Percentiles rank a stretch among this genome's conserved stretches.
Evolutionary conservation across 2,113 vertebrate species (phyloP).

Genomic region (Zapornia atra): DNA sequence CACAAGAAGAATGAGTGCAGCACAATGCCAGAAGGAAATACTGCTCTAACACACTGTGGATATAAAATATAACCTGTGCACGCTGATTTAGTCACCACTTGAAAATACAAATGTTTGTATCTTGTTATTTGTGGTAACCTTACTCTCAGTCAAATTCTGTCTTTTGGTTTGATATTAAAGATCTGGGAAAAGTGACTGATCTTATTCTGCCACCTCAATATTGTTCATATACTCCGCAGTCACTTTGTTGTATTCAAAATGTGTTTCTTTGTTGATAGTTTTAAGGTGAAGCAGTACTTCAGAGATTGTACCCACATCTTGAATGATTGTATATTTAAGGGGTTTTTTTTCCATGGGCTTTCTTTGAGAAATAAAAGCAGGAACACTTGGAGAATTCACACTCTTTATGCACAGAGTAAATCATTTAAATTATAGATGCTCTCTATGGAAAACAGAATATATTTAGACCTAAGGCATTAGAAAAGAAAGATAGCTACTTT

Average conservation of each 20-base stretch:
- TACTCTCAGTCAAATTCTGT: not conserved
- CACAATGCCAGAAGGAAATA: not conserved
- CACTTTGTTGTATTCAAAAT: constrained; percentile 9
- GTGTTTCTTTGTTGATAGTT: not conserved
- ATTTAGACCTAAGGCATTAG: constrained; percentile 9
- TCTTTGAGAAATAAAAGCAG: constrained; percentile 56
- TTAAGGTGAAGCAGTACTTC: constrained; percentile 46
- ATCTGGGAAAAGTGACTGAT: not conserved
- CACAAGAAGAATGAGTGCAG: not conserved
- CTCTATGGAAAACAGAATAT: constrained; percentile 6
- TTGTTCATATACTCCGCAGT: not conserved
- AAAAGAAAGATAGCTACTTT: constrained; percentile 40
- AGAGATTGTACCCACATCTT: not conserved
- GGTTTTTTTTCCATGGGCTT: constrained; percentile 6
- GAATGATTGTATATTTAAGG: not conserved
- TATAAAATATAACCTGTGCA: not conserved
- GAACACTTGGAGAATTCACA: constrained; percentile 12
- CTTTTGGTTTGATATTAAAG: constrained; percentile 22
- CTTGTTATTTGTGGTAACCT: not conserved
- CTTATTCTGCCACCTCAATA: not conserved
- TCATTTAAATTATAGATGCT: constrained; percentile 52
- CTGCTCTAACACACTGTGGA: not conserved
- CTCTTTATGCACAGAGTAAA: constrained; percentile 24
- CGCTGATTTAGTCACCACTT: not conserved
- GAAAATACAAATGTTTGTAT: constrained; percentile 31